phyloP scores from a whole-genome alignment of 2,888 invertebrate genomes.

The Acanthoscelides obtectus region DNA sequence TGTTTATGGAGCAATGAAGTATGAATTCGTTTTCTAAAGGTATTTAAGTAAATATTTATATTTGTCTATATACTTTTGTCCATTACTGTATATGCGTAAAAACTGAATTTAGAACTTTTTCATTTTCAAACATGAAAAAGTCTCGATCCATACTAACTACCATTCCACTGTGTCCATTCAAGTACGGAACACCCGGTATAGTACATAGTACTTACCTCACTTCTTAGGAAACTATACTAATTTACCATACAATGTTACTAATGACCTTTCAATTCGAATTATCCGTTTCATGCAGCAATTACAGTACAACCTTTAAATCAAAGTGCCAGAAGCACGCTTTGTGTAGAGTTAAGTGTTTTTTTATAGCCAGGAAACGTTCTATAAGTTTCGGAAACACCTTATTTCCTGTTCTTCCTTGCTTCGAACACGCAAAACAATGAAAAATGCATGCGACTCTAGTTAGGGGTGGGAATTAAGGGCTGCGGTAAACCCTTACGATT shows the following conservation, averaged over 20 bases:
- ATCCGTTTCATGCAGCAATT: not conserved
- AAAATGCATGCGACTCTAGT: not conserved
- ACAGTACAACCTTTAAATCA: not conserved
- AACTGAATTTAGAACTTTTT: too few relatives aligned
- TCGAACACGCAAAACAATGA: not conserved
- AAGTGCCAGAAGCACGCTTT: not conserved
- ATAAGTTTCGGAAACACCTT: not conserved
- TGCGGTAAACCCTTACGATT: not conserved
- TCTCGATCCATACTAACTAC: too few relatives aligned
- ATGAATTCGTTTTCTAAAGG: too few relatives aligned
- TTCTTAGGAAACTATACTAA: too few relatives aligned
- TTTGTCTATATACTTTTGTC: too few relatives aligned
- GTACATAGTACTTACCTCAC: too few relatives aligned
- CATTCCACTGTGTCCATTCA: too few relatives aligned
- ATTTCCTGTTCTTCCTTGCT: not conserved
- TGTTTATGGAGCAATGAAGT: too few relatives aligned
- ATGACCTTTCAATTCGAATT: not conserved
- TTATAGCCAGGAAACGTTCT: not conserved
- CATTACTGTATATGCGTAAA: too few relatives aligned
- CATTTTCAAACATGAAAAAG: too few relatives aligned
- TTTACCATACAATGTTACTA: not conserved
- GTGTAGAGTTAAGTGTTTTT: not conserved
- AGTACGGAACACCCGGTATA: too few relatives aligned
- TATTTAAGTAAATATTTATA: too few relatives aligned
- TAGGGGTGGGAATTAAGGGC: not conserved